phyloP scores from a whole-genome alignment of 2,888 invertebrate genomes.

The Willowsia nigromaculata region DNA sequence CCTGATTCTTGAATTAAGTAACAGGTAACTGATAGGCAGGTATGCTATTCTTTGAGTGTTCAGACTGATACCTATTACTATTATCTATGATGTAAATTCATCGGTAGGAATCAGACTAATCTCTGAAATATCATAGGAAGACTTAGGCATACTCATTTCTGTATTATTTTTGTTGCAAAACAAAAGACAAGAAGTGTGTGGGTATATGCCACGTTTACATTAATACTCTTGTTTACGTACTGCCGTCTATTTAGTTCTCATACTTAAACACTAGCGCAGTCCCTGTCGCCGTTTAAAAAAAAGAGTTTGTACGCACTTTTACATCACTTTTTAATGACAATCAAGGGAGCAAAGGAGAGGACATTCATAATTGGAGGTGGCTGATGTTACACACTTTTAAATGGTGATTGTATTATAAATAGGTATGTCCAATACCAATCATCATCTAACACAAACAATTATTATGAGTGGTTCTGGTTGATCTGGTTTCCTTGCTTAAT shows the following conservation, averaged over 20 bases:
- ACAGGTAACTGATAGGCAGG: too few relatives aligned
- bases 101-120: background rate
- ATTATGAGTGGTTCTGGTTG: slow-evolving; percentile 53
- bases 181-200: background rate
- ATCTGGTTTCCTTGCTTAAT: slow-evolving; percentile 59
- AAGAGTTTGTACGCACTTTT: background rate
- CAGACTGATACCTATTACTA: too few relatives aligned
- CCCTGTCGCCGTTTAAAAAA: background rate
- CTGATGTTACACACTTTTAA: background rate
- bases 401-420: background rate
- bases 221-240: too few relatives aligned
- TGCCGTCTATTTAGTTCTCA: too few relatives aligned
- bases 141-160: background rate
- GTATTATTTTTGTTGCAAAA: background rate
- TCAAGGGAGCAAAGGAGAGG: background rate
- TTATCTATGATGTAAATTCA: background rate
- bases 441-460: background rate
- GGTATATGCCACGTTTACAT: too few relatives aligned
- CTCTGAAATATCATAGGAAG: background rate
- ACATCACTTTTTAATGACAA: slow-evolving; percentile 17
- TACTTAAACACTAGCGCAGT: too few relatives aligned
- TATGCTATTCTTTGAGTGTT: too few relatives aligned
- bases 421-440: background rate
- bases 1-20: too few relatives aligned
- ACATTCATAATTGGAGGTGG: background rate